Base-by-base conservation (phyloP, 1,140 invertebrate species). In the Ephestia elutella region DNA sequence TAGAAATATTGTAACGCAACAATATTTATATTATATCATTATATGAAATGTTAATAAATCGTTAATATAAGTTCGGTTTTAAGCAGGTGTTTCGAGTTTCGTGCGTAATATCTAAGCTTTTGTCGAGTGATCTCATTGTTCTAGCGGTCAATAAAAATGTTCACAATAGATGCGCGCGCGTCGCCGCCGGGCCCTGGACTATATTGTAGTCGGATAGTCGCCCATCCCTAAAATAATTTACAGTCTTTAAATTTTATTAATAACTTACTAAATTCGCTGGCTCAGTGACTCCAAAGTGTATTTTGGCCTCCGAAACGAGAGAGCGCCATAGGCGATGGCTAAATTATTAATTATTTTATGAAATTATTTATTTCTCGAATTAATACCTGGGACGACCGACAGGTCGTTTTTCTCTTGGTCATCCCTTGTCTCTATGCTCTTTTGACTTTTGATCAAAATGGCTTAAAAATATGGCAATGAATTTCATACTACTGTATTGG, bases 121-220 rank as follows among this genome's bases (percentile, higher is more conserved):
- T 44, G 38, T 44, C 1, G 38, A 44, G 38, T 44, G 38, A 44
- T 44, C 38, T 44, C 15, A 44, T 44, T 44, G 38, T 44, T 44
- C 38, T 44, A 44, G 38, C 38, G 38, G 3, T 44, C 38, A 15
- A 15, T 44, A 44, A 44, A 44, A 44, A 17, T 15, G 38, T 17
- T 44, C 38, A 44, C 38, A 44, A 44, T 44, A 15, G 38, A 44
- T 17, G 30, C 30, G 30, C 38, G 15, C 2, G 38, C 38, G 38
- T 13, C n/a, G 38, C 38, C 38, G 38, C 38, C 15, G 38, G 38
- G 1, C n/a, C 13, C 38, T 32, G 9, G 30, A 32, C 30, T 32
- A 44, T 44, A 44, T 17, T n/a, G 13, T 44, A 44, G 38, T 44
- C 13, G n/a, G 10, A 15, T 44, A 44, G 38, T n/a, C 38, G 38